Conservation (phyloP, 2,113 vertebrate genomes). For the Chunga burmeisteri region DNA sequence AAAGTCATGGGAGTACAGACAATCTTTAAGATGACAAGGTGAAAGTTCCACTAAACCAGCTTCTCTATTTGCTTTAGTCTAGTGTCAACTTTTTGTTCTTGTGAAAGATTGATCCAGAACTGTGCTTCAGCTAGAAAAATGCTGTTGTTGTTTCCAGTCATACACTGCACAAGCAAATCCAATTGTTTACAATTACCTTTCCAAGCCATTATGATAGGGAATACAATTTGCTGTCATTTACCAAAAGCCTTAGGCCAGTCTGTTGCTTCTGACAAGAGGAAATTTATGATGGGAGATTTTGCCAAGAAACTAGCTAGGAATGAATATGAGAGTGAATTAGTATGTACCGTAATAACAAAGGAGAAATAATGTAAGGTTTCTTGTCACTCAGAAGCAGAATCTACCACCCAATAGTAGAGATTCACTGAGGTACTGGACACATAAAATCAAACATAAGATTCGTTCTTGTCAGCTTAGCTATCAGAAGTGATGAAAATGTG, state of each 20-base stretch:
- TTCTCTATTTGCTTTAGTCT: neutral
- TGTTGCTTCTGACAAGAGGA: neutral
- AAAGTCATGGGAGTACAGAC: neutral
- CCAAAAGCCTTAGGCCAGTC: neutral
- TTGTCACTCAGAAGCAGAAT: neutral
- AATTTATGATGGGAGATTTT: neutral
- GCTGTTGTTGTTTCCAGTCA: neutral
- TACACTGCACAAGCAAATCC: neutral
- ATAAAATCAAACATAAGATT: neutral
- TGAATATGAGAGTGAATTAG: neutral
- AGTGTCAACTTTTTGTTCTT: neutral
- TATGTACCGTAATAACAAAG: neutral
- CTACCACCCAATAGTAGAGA: neutral
- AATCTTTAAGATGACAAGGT: neutral
- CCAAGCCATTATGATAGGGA: neutral
- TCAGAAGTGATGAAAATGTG: neutral
- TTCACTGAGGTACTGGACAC: neutral
- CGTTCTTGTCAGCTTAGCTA: neutral
- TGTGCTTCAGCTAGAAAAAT: neutral
- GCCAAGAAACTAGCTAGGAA: neutral
- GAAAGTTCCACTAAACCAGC: neutral
- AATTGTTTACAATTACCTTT: neutral
- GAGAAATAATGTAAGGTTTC: neutral
- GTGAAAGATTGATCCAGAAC: neutral
- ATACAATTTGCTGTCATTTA: neutral